phyloP scores from a whole-genome alignment of 2,113 vertebrate genomes.

The Muscicapa adusta region DNA sequence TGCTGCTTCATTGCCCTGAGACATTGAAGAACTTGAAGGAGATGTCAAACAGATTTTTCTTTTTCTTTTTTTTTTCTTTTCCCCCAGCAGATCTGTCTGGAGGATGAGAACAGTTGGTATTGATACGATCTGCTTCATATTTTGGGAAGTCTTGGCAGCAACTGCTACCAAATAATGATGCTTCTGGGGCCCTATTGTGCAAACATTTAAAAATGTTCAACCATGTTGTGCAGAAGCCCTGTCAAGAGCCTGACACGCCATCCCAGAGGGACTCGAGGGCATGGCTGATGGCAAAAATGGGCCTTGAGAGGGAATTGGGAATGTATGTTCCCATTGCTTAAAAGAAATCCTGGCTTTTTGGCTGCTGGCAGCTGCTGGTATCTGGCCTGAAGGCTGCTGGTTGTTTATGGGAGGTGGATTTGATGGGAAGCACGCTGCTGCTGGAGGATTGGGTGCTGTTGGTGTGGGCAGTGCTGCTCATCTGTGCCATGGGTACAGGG shows the following conservation, averaged over 20 bases:
- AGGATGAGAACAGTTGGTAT: conserved; percentile 49
- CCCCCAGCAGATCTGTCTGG: background rate
- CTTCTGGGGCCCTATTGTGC: conserved; percentile 23
- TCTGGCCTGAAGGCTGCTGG: background rate
- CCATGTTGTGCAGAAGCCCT: background rate
- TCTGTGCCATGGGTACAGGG: background rate
- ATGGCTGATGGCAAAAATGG: background rate
- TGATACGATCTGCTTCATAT: conserved; percentile 45
- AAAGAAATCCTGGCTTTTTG: background rate
- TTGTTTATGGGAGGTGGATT: background rate
- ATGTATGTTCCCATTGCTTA: background rate
- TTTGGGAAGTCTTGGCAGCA: conserved; percentile 53
- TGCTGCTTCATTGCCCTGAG: background rate
- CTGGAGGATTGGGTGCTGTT: background rate
- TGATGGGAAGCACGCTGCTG: background rate
- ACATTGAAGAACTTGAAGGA: background rate
- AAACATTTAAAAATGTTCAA: conserved; percentile 34
- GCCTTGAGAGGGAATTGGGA: background rate
- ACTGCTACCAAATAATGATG: conserved; percentile 28
- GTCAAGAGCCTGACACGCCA: background rate
- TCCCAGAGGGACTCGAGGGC: background rate
- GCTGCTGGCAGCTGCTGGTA: background rate
- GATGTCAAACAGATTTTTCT: conserved; percentile 47
- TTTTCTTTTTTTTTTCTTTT: background rate
- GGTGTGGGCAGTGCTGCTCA: background rate